Conservation (phyloP, 2,888 invertebrate genomes). For the Eupithecia centaureata region DNA sequence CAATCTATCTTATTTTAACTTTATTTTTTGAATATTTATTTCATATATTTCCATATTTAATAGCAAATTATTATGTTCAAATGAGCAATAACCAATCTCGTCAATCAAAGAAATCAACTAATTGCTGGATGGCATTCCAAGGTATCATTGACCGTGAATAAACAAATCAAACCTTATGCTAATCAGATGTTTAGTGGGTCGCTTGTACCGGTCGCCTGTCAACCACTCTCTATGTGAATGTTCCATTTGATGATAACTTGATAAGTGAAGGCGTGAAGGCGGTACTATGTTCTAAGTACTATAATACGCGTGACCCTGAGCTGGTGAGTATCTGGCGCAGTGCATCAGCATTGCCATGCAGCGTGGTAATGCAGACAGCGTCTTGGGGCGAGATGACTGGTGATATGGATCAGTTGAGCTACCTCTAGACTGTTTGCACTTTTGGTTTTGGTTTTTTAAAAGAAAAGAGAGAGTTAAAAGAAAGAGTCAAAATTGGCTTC, state of each 20-base stretch:
- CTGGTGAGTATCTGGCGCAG: too few relatives aligned
- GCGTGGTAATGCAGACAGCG: too few relatives aligned
- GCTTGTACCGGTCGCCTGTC: conserved; percentile 4
- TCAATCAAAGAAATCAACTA: conserved; percentile 18
- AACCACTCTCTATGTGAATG: neutral
- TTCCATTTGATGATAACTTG: neutral
- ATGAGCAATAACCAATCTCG: conserved; percentile 4
- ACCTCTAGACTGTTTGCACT: too few relatives aligned
- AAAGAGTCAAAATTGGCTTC: too few relatives aligned
- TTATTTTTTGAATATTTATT: neutral
- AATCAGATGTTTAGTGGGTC: conserved; percentile 18
- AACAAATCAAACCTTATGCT: conserved; percentile 19
- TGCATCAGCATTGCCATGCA: too few relatives aligned
- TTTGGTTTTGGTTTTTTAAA: too few relatives aligned
- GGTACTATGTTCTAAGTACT: too few relatives aligned
- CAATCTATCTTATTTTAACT: neutral
- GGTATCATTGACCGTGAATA: conserved; percentile 21
- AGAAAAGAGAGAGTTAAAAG: too few relatives aligned
- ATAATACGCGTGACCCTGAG: too few relatives aligned
- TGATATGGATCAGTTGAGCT: too few relatives aligned
- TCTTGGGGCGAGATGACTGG: too few relatives aligned
- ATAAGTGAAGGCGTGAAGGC: neutral
- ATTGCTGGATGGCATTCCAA: conserved; percentile 19
- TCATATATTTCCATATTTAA: neutral
- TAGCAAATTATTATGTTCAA: neutral